A percentile compares a stretch with the other conserved stretches of the same genome.
These are phyloP conservation scores for Drosophila cardini DNA, from an alignment of 1,140 invertebrate genomes.

Conservation along the genomic window DNA sequence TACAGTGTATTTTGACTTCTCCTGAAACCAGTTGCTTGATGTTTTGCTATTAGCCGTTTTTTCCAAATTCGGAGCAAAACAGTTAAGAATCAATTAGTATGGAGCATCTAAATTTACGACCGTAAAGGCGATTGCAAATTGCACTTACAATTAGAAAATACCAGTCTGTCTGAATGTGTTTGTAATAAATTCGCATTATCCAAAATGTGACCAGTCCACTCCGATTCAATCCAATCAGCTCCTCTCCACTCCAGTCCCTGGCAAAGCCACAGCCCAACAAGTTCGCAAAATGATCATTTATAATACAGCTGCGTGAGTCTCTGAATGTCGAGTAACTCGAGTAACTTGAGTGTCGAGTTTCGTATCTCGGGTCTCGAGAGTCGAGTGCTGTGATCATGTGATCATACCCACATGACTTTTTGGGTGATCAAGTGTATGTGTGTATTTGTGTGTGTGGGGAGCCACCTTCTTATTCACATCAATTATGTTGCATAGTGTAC, in stretches of 20 bases:
- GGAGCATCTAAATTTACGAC: conserved; percentile 50
- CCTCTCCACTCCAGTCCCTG: too few relatives aligned
- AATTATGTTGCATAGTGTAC: conserved; percentile 45
- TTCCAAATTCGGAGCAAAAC: conserved; percentile 41
- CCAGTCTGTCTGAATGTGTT: conserved; percentile 24
- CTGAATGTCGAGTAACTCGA: not conserved
- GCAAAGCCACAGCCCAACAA: conserved; percentile 1
- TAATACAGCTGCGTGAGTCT: conserved; percentile 22
- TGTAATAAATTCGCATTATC: conserved; percentile 37
- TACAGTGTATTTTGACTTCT: conserved; percentile 16
- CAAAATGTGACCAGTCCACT: conserved; percentile 37
- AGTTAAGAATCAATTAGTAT: conserved; percentile 78
- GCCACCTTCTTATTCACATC: conserved; percentile 51
- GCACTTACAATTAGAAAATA: conserved; percentile 67
- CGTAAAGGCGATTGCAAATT: conserved; percentile 60
- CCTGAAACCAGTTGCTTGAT: conserved; percentile 26
- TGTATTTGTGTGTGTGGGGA: not conserved
- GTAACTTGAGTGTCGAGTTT: not conserved
- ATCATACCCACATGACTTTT: conserved; percentile 48
- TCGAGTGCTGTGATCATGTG: conserved; percentile 33
- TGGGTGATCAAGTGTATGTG: conserved; percentile 1
- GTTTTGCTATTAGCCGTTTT: too few relatives aligned
- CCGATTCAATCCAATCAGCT: too few relatives aligned
- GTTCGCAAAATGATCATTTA: conserved; percentile 28
- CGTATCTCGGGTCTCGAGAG: too few relatives aligned